A percentile compares a stretch with the other conserved stretches of the same genome.
phyloP scores from a whole-genome alignment of 2,113 vertebrate genomes.

The Spermophilus dauricus region DNA sequence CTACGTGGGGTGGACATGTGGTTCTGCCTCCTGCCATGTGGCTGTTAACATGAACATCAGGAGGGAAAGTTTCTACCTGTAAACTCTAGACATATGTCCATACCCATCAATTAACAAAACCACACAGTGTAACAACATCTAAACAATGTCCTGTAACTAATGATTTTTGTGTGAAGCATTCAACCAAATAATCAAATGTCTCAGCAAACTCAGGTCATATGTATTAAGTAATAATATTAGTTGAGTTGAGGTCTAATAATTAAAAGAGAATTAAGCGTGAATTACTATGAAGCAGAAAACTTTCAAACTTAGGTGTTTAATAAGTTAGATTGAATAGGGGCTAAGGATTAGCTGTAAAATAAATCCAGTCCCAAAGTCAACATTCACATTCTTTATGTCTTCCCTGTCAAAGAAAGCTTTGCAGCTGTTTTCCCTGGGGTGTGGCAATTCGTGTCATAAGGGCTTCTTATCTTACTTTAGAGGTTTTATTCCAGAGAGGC shows the following conservation, averaged over 20 bases:
- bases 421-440: neutral
- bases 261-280: slow-evolving; percentile 12
- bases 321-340: neutral
- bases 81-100: slow-evolving; percentile 16
- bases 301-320: slow-evolving; percentile 23
- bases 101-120: slow-evolving; percentile 49
- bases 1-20: neutral
- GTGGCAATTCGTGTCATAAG: neutral
- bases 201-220: neutral
- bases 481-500: neutral
- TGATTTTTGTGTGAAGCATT: neutral
- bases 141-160: slow-evolving; percentile 65
- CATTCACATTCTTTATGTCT: neutral
- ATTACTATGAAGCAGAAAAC: neutral
- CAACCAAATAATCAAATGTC: slow-evolving; percentile 35
- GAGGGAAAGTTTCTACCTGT: neutral
- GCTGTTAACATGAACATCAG: neutral
- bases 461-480: neutral
- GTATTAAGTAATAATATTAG: neutral
- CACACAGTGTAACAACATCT: neutral
- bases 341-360: neutral
- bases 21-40: neutral
- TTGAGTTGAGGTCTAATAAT: neutral
- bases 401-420: neutral
- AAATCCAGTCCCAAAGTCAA: neutral